Evolutionary conservation across 1,140 invertebrate species (phyloP).

Genomic region (Drosophila sproati): DNA sequence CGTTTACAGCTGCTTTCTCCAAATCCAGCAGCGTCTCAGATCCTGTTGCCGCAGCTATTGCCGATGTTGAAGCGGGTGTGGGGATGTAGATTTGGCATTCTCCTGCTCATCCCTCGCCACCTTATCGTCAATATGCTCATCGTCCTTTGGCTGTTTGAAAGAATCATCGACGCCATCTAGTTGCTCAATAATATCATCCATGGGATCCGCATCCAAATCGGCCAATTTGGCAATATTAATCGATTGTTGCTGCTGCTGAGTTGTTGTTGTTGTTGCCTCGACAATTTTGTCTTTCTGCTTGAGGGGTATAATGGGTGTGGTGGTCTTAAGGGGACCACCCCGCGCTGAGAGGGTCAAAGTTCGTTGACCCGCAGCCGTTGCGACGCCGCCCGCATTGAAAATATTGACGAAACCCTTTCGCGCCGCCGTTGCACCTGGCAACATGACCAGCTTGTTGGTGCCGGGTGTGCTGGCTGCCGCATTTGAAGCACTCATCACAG

Average conservation of each 20-base stretch:
- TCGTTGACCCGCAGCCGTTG: conserved; percentile 31
- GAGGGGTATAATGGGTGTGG: too few species aligned
- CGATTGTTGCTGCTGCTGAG: too few species aligned
- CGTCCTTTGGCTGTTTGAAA: conserved; percentile 27
- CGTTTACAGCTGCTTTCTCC: conserved; percentile 5
- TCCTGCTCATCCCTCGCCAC: too few species aligned
- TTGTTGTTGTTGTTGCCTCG: too few species aligned
- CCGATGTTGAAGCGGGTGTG: not conserved
- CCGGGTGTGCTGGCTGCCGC: conserved; percentile 24
- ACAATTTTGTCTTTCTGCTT: too few species aligned
- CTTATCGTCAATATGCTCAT: conserved; percentile 27
- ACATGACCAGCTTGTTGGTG: conserved; percentile 74
- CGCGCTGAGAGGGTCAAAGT: conserved; percentile 62
- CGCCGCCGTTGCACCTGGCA: conserved; percentile 78
- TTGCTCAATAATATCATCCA: conserved; percentile 84
- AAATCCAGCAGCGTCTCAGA: too few species aligned
- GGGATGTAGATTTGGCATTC: conserved; percentile 38
- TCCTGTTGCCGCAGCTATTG: not conserved
- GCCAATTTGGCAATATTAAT: conserved; percentile 10
- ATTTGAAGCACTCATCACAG: conserved; percentile 86
- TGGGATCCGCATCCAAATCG: conserved; percentile 54
- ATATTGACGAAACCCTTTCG: conserved; percentile 77
- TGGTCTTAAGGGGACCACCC: conserved; percentile 66
- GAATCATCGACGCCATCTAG: conserved; percentile 71
- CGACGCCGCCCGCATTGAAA: conserved; percentile 53